Evolutionary conservation across 2,113 vertebrate species (phyloP), one percentile per base, ranked within the genome.

Genomic region (Mugil cephalus): DNA sequence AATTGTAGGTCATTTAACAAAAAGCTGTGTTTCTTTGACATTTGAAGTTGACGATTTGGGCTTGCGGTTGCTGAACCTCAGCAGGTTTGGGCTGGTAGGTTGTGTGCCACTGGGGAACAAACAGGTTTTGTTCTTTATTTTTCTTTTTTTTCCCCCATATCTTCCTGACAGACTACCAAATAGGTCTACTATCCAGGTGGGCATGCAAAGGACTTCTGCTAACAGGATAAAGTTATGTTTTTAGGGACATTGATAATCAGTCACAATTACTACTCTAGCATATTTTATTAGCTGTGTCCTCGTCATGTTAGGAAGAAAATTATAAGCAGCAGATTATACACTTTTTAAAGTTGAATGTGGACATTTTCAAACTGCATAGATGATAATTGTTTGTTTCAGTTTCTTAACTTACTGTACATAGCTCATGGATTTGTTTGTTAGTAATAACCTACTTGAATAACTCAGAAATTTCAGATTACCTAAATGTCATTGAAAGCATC

Each of bases 41-140:
- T 15, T n/a, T 38, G 2, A 14, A 5, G 30, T 19, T 21, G 2
- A 10, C 17, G 14, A 2, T 19, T 39, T 4, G 13, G 40, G 1
- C 21, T 17, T n/a, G n/a, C 18, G 35, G 15, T 19, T 14, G 14
- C 1, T 24, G 14, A 45, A 56, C 24, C 45, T 43, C 3, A 15
- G 40, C 8, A 2, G 19, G 0, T 52, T 45, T 19, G 12, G 2
- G 0, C 5, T 45, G 0, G 58, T 21, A 45, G 58, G 35, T 10
- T 63, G 45, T 38, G 6, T 43, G 13, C 4, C 6, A 46, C 17
- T 19, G 35, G 46, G 21, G 15, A 46, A 21, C 15, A 46, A 34
- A 61, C 10, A 15, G n/a, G n/a, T n/a, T n/a, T n/a, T n/a, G n/a
- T n/a, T n/a, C n/a, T n/a, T n/a, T n/a, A n/a, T n/a, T n/a, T n/a